phyloP scores from a whole-genome alignment of 1,140 invertebrate species.

The Himalopsyche phryganea region DNA sequence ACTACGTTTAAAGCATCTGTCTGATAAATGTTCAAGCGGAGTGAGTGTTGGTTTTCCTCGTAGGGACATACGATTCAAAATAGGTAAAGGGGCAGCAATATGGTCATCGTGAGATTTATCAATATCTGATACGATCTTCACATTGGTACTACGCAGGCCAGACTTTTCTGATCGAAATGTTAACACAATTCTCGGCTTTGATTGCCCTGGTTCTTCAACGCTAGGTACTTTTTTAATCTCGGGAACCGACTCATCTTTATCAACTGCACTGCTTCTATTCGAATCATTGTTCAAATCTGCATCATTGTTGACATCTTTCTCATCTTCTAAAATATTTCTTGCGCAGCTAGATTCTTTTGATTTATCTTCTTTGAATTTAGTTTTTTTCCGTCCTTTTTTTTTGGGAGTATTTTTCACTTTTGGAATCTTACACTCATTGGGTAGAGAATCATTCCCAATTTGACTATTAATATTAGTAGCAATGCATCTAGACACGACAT shows the following conservation, averaged over 20 bases:
- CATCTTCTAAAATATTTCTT: not conserved
- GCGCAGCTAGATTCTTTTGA: not conserved
- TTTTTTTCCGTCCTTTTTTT: not conserved
- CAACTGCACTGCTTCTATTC: not conserved
- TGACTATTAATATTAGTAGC: no score
- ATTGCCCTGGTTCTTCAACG: not conserved
- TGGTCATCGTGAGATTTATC: slow-evolving; percentile 45
- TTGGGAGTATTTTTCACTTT: no score
- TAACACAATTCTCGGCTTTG: slow-evolving; percentile 50
- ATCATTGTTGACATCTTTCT: not conserved
- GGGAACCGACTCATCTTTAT: no score
- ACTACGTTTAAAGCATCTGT: slow-evolving; percentile 12
- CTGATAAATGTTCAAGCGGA: slow-evolving; percentile 34
- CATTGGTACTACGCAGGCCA: slow-evolving; percentile 45
- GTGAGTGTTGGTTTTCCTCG: slow-evolving; percentile 8
- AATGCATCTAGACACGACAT: no score
- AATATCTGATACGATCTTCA: slow-evolving; percentile 50
- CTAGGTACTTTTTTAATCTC: no score
- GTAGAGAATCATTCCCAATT: no score
- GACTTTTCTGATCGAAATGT: slow-evolving; percentile 52
- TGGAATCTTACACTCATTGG: no score
- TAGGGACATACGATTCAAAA: slow-evolving; percentile 10
- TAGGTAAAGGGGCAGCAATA: slow-evolving; percentile 18
- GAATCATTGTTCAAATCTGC: not conserved
- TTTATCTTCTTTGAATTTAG: not conserved